These are phyloP conservation scores for Hippocampus kuda DNA, from an alignment of 2,797 vertebrate genomes.

Conservation along the genomic window DNA sequence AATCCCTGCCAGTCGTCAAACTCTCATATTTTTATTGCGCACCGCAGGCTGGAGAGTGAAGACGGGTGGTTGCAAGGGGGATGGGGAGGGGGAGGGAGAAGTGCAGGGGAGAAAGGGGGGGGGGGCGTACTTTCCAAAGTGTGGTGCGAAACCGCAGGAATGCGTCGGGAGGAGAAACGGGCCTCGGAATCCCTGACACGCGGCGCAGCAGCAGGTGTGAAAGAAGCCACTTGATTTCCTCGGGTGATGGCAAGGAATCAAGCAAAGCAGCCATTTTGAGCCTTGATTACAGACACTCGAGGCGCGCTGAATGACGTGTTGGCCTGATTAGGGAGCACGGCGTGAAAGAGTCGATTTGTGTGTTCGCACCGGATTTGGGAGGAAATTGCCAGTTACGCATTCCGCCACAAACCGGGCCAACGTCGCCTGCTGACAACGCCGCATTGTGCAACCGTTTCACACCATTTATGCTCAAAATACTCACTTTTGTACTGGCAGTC, in stretches of 20 bases:
- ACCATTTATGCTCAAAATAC: too few relatives aligned
- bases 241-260: background rate
- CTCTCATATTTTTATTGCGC: constrained; percentile 43
- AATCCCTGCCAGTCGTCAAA: constrained; percentile 5
- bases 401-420: too few relatives aligned
- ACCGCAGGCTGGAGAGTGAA: constrained; percentile 17
- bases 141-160: constrained; percentile 64
- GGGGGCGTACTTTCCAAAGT: constrained; percentile 35
- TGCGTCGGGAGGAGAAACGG: constrained; percentile 27
- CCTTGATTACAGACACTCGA: background rate
- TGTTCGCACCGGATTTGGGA: too few relatives aligned
- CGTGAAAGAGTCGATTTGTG: too few relatives aligned
- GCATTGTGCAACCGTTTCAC: too few relatives aligned
- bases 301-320: background rate
- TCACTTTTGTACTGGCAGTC: too few relatives aligned
- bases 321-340: background rate
- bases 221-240: constrained; percentile 2
- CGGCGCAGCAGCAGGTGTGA: constrained; percentile 19
- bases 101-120: constrained; percentile 6
- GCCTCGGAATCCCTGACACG: constrained; percentile 18
- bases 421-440: too few relatives aligned
- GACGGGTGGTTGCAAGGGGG: constrained; percentile 13
- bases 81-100: constrained; percentile 8
- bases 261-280: background rate
- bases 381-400: too few relatives aligned